Base-by-base conservation (phyloP, 2,888 invertebrate genomes). In the Dione vanillae region DNA sequence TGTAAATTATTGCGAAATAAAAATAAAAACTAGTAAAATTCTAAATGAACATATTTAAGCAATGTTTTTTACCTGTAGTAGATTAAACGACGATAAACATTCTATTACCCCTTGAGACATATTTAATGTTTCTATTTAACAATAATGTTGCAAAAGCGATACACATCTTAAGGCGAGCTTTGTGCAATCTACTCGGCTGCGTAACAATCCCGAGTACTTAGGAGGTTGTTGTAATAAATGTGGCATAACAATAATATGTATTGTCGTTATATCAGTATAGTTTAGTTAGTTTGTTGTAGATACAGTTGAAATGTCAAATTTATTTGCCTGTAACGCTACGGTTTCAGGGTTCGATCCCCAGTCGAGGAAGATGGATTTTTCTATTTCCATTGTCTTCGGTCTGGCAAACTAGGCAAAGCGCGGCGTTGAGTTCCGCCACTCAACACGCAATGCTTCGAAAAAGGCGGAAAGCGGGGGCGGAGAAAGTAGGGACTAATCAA, bases 131-230 rank as follows among this genome's bases (percentile, higher is more conserved):
- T 35, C 35, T 54, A 47, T 45, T 62, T 19, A 64, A 64, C 49
- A 67, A 67, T 68, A 62, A 62, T 37, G 20, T 68, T 64, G 45
- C 68, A 68, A 68, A 62, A 64, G 54, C 40, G 54, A 62, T 68
- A 68, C 16, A 52, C 52, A 68, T 64, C 62, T 56, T 45, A n/a
- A 45, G 62, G n/a, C 45, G 37, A 56, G 47, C 64, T 64, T 64
- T 69, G 68, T 54, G 62, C 64, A 69, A 69, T n/a, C 9, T 6
- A n/a, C n/a, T n/a, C n/a, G n/a, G 11, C 62, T 64, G 47, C 62
- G 64, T 64, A 69, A 56, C 40, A 54, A 54, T 37, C 14, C 20
- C 9, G 37, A 20, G 37, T 64, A 64, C 40, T 19, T 27, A 59
- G 3, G 37, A 40, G 19, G 40, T 35, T n/a, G 16, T 49, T 47